Evolutionary conservation across 2,888 invertebrate species (phyloP), one percentile per base, ranked within the genome.

Genomic region (Machimus atricapillus): DNA sequence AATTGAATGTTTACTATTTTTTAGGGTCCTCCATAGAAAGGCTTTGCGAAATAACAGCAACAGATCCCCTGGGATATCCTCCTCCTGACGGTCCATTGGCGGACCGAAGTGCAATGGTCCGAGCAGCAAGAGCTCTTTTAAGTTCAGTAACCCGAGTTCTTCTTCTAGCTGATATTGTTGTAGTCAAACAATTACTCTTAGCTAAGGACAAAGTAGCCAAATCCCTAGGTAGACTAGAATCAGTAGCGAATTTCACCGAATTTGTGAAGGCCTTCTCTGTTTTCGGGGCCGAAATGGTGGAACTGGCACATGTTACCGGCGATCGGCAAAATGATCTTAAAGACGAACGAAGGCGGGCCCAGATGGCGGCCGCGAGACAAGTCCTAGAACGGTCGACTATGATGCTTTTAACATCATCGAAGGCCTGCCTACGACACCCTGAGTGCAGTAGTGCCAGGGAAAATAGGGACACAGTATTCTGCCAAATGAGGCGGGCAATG

Each of bases 261-360:
- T 99, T 99, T 93, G 99, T 99, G 87, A 97, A 98, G 91, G 98
- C 98, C 31, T 99, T 99, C 93, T 98, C 98, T 90, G 98, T 98
- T 92, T 99, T 99, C 92, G 99, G 99, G 66, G 97, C 97, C 31
- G 98, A 99, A 92, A 99, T 99, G 99, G 98, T 99, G 89, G 99
- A 99, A 92, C 93, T 99, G 90, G 99, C 99, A 34, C 97, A 99
- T 92, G 94, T 99, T 88, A 98, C 98, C 27, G 98, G 92, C 56
- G 95, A 95, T 91, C 93, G 95, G 88, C 94, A 96, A 90, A 98
- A 97, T 91, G 98, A 97, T 91, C 93, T 97, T 87, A 96, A 97
- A 90, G 98, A 98, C 93, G 99, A 99, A 92, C 94, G 98, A 90
- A 94, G 99, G 90, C 94, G 98, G 90, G 98, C 99, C 16, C 99